A percentile compares a stretch with the other conserved stretches of the same genome.
These are phyloP conservation scores for Aphelenchoides fujianensis DNA, from an alignment of 1,140 invertebrate genomes.

Conservation along the genomic window DNA sequence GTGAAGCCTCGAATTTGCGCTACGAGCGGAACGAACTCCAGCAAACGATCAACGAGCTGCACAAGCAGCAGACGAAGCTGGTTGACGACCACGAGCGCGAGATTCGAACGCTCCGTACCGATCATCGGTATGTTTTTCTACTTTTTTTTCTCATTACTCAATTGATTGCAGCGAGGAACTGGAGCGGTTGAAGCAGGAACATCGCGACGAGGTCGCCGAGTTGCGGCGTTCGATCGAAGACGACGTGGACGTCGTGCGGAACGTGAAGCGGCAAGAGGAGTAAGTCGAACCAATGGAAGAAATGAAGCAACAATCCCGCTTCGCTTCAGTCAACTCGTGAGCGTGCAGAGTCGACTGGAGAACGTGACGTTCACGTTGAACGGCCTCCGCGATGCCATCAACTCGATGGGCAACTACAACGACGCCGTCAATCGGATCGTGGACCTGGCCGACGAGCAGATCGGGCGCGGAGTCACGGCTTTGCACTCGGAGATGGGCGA, in stretches of 20 bases:
- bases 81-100: constrained; percentile 22
- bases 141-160: not conserved
- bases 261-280: constrained; percentile 25
- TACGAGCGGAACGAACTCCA: constrained; percentile 37
- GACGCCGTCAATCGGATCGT: constrained; percentile 29
- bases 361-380: constrained; percentile 27
- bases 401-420: constrained; percentile 27
- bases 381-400: constrained; percentile 24
- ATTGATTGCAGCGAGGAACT: constrained; percentile 9
- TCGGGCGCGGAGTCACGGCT: constrained; percentile 22
- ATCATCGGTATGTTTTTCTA: constrained; percentile 4
- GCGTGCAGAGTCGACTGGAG: constrained; percentile 26
- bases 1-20: constrained; percentile 31
- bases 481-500: constrained; percentile 23
- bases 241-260: constrained; percentile 13
- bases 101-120: constrained; percentile 15
- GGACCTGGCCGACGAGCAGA: constrained; percentile 26
- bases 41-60: constrained; percentile 31
- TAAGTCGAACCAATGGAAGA: not conserved
- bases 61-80: constrained; percentile 5
- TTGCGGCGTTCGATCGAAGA: constrained; percentile 2
- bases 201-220: not conserved
- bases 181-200: not conserved
- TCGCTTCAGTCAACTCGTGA: constrained; percentile 32
- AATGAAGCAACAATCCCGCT: not conserved